Conservation (phyloP, 2,888 invertebrate genomes). For the Magallana nippona region DNA sequence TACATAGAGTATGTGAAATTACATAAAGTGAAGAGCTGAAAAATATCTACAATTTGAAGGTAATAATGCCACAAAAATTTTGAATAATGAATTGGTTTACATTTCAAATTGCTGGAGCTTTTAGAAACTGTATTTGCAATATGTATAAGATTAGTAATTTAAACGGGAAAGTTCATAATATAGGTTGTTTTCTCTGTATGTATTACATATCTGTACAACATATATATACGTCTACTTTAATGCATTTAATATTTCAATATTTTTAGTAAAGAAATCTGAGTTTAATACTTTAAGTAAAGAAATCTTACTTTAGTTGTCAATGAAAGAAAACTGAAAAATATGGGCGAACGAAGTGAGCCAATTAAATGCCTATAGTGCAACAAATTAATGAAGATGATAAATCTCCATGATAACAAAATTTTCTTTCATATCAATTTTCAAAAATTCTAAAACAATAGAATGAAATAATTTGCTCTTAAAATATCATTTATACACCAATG, state of each 20-base stretch:
- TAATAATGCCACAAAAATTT: background rate
- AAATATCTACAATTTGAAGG: slow-evolving; percentile 6
- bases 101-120: background rate
- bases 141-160: background rate
- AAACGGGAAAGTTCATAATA: background rate
- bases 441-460: background rate
- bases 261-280: too few species aligned
- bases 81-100: background rate
- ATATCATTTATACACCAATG: background rate
- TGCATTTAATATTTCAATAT: background rate
- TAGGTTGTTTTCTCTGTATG: background rate
- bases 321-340: background rate
- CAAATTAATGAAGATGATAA: background rate
- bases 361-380: background rate
- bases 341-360: background rate
- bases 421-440: background rate
- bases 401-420: background rate
- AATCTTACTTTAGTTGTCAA: too few species aligned
- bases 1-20: background rate
- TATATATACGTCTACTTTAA: background rate
- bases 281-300: too few species aligned
- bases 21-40: background rate
- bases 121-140: slow-evolving; percentile 6
- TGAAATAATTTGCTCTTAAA: background rate
- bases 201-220: background rate